A percentile compares a stretch with the other conserved stretches of the same genome.
Evolutionary conservation across 2,797 vertebrate genomes (phyloP).

Genomic region (Micromesistius poutassou): DNA sequence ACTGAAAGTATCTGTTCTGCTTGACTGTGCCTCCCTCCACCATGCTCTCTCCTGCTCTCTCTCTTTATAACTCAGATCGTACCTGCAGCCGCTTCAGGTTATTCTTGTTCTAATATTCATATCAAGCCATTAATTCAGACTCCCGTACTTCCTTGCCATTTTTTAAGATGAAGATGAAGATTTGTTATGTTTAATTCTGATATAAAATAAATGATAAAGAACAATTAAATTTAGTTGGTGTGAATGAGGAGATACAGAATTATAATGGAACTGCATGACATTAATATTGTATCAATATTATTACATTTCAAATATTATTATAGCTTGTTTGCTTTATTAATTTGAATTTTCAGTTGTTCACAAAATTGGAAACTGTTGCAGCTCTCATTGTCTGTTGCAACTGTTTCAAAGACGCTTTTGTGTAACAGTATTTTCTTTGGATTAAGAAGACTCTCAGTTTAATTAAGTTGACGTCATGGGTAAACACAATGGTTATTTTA

Average conservation of each 20-base stretch:
- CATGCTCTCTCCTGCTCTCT: neutral
- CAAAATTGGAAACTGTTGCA: neutral
- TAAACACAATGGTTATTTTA: neutral
- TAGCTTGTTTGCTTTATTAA: neutral
- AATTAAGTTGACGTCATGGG: neutral
- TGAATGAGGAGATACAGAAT: neutral
- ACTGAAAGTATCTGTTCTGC: neutral
- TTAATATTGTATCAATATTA: neutral
- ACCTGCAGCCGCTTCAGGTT: neutral
- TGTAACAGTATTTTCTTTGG: neutral
- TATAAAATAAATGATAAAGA: neutral
- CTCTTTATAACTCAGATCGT: too few species aligned
- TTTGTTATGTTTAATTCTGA: too few species aligned
- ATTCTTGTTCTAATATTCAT: neutral
- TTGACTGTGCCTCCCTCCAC: neutral
- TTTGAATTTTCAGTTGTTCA: neutral
- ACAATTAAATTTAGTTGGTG: neutral
- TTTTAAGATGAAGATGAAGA: too few species aligned
- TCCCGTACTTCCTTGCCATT: too few species aligned
- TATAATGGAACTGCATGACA: neutral
- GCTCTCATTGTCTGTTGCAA: neutral
- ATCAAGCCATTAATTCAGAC: too few species aligned
- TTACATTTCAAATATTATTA: neutral
- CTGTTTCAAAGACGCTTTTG: neutral
- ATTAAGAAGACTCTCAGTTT: constrained; percentile 1